Conservation (phyloP, 2,113 vertebrate species). For the Tautogolabrus adspersus region DNA sequence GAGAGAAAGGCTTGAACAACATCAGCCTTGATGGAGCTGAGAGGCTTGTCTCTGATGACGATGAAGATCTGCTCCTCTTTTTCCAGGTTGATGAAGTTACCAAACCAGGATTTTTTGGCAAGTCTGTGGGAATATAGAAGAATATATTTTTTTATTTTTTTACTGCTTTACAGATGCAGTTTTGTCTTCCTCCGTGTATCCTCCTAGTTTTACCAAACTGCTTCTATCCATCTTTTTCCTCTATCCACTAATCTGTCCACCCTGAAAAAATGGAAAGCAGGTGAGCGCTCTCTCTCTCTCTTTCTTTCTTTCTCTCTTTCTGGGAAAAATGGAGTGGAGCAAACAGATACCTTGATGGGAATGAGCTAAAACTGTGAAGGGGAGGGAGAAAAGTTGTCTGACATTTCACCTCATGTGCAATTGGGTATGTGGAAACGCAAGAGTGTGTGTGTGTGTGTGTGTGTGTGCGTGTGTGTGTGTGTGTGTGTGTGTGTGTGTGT, state of each 20-base stretch:
- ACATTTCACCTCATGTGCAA: conserved; percentile 41
- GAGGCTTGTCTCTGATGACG: conserved; percentile 97
- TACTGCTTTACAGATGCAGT: neutral
- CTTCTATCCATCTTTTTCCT: neutral
- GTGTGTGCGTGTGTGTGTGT: neutral
- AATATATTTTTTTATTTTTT: neutral
- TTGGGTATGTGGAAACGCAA: neutral
- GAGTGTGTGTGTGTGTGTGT: conserved; percentile 8
- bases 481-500: too few species aligned
- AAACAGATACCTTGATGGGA: conserved; percentile 39
- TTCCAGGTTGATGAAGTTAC: conserved; percentile 98
- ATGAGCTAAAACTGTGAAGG: conserved; percentile 41
- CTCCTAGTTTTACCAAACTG: neutral
- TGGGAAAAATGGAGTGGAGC: conserved; percentile 14
- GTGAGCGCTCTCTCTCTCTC: neutral
- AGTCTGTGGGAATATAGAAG: conserved; percentile 83
- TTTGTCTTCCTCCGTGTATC: neutral
- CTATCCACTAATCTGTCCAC: neutral
- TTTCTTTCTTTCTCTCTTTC: neutral
- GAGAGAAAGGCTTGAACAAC: conserved; percentile 99
- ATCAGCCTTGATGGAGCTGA: conserved; percentile 99
- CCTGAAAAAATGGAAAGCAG: conserved; percentile 2
- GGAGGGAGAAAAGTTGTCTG: conserved; percentile 27
- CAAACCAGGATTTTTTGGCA: conserved; percentile 99
- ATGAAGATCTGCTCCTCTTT: conserved; percentile 99